These are phyloP conservation scores for Cistogaster globosa DNA, from an alignment of 2,888 invertebrate genomes.

Conservation along the genomic window DNA sequence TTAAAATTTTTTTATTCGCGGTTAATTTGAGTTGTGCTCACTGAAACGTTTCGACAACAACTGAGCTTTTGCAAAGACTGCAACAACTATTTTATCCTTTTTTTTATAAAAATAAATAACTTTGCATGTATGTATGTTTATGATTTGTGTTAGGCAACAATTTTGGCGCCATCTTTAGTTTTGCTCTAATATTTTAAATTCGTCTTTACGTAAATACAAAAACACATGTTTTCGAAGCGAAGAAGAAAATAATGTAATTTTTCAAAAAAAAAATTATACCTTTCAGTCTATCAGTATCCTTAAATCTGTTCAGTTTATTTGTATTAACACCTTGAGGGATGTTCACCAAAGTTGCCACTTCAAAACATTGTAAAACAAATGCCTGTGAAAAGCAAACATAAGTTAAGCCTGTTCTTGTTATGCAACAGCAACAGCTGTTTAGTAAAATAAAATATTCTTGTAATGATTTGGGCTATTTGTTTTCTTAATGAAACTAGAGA, in stretches of 20 bases:
- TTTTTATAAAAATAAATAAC: slow-evolving; percentile 10
- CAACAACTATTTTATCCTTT: slow-evolving; percentile 63
- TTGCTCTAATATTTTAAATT: slow-evolving; percentile 39
- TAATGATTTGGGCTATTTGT: neutral
- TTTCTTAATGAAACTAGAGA: neutral
- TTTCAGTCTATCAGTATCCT: neutral
- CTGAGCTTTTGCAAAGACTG: slow-evolving; percentile 61
- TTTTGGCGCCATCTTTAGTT: slow-evolving; percentile 70
- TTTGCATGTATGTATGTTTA: neutral
- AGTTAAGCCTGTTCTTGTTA: neutral
- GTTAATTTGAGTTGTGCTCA: slow-evolving; percentile 24
- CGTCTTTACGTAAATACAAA: neutral
- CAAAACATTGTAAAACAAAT: neutral
- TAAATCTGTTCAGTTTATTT: slow-evolving; percentile 26
- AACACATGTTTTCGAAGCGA: neutral
- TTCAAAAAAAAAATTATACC: neutral
- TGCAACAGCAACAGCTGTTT: neutral
- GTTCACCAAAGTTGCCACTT: slow-evolving; percentile 42
- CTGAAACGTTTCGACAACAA: slow-evolving; percentile 51
- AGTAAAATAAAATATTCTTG: neutral
- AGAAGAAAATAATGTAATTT: slow-evolving; percentile 6
- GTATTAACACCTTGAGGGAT: slow-evolving; percentile 9
- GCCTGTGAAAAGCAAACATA: neutral
- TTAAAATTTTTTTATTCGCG: slow-evolving; percentile 8
- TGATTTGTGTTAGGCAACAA: slow-evolving; percentile 10